Base-by-base conservation (phyloP, 2,797 vertebrate genomes). In the Siniperca obscura region DNA sequence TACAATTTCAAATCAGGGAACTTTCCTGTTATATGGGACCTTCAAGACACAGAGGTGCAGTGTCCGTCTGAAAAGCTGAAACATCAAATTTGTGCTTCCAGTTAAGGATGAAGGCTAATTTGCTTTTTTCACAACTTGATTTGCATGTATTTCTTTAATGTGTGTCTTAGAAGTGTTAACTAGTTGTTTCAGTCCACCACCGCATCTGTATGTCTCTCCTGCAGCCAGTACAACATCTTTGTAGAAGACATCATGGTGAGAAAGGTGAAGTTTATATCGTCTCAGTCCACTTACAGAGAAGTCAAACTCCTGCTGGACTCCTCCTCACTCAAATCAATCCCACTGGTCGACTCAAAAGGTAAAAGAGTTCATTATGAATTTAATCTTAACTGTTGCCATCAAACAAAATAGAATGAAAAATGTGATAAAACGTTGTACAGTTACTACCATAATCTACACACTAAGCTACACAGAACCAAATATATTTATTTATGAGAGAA, bases 191-290 rank as follows among this genome's bases (percentile, higher is more conserved):
- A 69, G 9, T 59, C 55, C 7, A 42, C 17, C 27, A 8, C 19
- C 16, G 5, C 34, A 2, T 84, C 13, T 78, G 19, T 84, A 11
- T 71, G 5, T 78, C 19, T 46, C 7, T 62, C 69, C 82, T 81
- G 16, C 92, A 99, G 98, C 93, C 98, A 98, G 84, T 98, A 97
- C 90, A 98, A 98, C 69, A 97, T 98, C 86, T 97, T 98, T 87
- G 98, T 99, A 61, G 98, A 98, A 86, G 97, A 99, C 92, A 99
- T 99, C 91, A 99, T 99, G 98, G 97, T 99, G 77, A 96, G 94
- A 22, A 96, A 97, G 1, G 96, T 99, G 89, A 96, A 96, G 92
- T 99, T 97, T 7, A 81, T 99, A 55, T 97, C 96, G 12, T 97
- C 97, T 56, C 92, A 95, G 73, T 98, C 97, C 62, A 97, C 96